These are phyloP conservation scores for Panthera leo DNA, from an alignment of 2,113 vertebrate species.

Conservation along the genomic window DNA sequence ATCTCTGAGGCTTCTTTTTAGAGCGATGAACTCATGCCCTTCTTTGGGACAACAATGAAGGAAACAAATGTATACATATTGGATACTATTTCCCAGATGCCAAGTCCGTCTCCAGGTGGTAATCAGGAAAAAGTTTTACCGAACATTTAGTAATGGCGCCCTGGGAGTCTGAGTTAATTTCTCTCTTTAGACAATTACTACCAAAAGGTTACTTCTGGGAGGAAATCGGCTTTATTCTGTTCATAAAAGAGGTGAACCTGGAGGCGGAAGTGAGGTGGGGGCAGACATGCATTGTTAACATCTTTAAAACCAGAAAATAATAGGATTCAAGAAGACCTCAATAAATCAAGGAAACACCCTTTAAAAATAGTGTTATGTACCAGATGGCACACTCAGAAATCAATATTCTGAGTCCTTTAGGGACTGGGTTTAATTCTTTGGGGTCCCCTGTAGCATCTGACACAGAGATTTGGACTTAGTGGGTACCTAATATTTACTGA, in stretches of 20 bases:
- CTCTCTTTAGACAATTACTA: conserved; percentile 31
- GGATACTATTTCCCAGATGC: not conserved
- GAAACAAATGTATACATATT: not conserved
- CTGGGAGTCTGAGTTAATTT: conserved; percentile 35
- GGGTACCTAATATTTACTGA: conserved; percentile 50
- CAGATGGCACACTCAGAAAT: conserved; percentile 58
- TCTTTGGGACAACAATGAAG: not conserved
- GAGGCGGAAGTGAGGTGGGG: not conserved
- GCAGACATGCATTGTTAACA: not conserved
- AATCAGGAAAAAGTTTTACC: conserved; percentile 30
- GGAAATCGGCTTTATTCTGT: not conserved
- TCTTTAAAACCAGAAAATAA: conserved; percentile 46
- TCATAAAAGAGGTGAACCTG: not conserved
- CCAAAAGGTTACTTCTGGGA: conserved; percentile 42
- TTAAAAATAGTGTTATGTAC: conserved; percentile 43
- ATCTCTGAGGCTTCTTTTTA: not conserved
- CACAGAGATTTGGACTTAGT: conserved; percentile 25
- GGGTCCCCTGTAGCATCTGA: conserved; percentile 31
- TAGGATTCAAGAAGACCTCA: conserved; percentile 10
- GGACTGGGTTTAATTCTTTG: conserved; percentile 36
- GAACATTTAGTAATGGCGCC: not conserved
- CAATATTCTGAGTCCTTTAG: conserved; percentile 46
- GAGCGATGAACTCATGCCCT: too few relatives aligned
- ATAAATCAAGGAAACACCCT: conserved; percentile 65
- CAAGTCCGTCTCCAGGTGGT: conserved; percentile 18